Evolutionary conservation across 2,888 invertebrate species (phyloP).

Genomic region (Prosapia bicincta): DNA sequence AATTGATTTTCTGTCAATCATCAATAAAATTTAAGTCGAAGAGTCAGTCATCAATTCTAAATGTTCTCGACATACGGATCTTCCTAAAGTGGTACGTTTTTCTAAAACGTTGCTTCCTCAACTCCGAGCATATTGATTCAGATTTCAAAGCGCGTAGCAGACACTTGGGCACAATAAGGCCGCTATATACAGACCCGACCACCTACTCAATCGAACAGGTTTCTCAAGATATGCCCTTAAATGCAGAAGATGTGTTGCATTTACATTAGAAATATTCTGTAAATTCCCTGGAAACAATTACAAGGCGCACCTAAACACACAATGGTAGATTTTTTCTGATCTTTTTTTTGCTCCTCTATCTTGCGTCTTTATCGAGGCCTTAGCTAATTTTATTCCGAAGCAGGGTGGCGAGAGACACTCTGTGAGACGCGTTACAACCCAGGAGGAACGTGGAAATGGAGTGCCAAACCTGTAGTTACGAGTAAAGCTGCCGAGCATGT

Average conservation of each 20-base stretch:
- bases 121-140: background rate
- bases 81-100: too few relatives aligned
- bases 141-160: background rate
- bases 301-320: background rate
- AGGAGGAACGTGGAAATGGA: too few relatives aligned
- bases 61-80: too few relatives aligned
- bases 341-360: background rate
- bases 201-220: background rate
- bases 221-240: background rate
- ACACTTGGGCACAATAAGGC: background rate
- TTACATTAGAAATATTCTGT: background rate
- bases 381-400: background rate
- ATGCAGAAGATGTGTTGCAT: background rate
- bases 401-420: background rate
- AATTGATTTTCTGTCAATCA: too few relatives aligned
- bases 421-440: too few relatives aligned
- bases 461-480: too few relatives aligned
- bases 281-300: background rate
- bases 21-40: too few relatives aligned
- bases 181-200: background rate
- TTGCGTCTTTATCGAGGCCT: background rate
- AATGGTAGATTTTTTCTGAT: background rate
- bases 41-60: too few relatives aligned
- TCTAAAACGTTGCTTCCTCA: background rate
- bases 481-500: too few relatives aligned